Base-by-base conservation (phyloP, 2,113 vertebrate genomes). In the Accipiter cooperii region DNA sequence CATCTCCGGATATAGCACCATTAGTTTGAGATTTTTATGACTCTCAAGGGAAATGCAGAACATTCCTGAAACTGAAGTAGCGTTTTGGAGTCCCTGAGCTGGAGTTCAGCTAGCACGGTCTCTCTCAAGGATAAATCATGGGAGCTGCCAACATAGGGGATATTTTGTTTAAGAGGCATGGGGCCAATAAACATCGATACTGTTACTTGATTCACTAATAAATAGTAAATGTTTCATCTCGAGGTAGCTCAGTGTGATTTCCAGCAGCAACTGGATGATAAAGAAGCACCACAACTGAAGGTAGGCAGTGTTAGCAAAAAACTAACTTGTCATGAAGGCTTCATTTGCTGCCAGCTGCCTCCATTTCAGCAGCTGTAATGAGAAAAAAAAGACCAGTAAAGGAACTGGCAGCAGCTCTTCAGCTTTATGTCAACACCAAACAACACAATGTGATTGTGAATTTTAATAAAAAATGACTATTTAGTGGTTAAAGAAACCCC, bases 1-100 rank as follows among this genome's bases (percentile, higher is more conserved):
- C 71, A 31, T 63, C 84, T 97, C 93, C 0, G 44, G 93, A 73
- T 80, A 85, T 13, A 85, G 94, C 89, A 82, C 85, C 63, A 31
- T 66, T 17, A 20, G 15, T n/a, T 54, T 3, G 81, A 96, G 92
- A 33, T 38, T 80, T 95, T 96, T 95, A 94, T 65, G 81, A 28
- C 65, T 96, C 94, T 60, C 91, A 13, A 20, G 94, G 94, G 96
- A 93, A 93, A 89, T 0, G 31, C 64, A 12, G 75, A 95, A 95
- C 93, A 96, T 96, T 97, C 93, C 90, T 96, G 95, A 96, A 84
- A 13, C 71, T 28, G n/a, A 83, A 97, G 89, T 15, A 84, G 81
- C 82, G 8, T 97, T 90, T 89, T 90, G 82, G 83, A 95, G 71
- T 36, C 79, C 87, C 93, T 60, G 84, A 60, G 76, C 77, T 52